phyloP scores from a whole-genome alignment of 1,140 invertebrate species.

The Sminthurides bifidus region DNA sequence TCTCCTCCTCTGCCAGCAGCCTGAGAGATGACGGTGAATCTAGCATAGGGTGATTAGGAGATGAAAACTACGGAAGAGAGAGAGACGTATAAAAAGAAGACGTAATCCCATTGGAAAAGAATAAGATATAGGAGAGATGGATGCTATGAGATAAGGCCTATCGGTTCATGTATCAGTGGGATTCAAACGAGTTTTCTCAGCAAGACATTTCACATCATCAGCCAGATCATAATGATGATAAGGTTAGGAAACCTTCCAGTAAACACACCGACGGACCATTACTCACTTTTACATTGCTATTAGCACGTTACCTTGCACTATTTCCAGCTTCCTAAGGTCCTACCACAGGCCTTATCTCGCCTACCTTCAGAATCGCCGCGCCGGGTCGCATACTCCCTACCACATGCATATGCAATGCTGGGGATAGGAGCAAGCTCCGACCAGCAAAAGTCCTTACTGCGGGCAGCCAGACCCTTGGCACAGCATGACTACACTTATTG shows the following conservation, averaged over 20 bases:
- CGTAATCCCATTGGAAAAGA: background rate
- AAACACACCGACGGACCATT: conserved; percentile 23
- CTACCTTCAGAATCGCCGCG: too few relatives aligned
- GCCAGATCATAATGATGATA: conserved; percentile 21
- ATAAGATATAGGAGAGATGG: conserved; percentile 17
- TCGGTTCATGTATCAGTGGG: conserved; percentile 26
- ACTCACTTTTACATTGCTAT: conserved; percentile 19
- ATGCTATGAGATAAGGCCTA: conserved; percentile 24
- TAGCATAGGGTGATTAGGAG: background rate
- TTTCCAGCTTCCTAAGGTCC: conserved; percentile 1
- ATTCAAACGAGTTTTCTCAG: conserved; percentile 31
- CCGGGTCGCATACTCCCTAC: too few relatives aligned
- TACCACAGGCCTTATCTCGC: too few relatives aligned
- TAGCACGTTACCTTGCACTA: conserved; percentile 28
- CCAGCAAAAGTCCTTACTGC: too few relatives aligned
- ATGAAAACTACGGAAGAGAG: background rate
- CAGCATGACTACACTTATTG: too few relatives aligned
- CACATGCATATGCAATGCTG: too few relatives aligned
- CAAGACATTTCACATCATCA: conserved; percentile 29
- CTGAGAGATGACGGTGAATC: background rate
- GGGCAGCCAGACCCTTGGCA: too few relatives aligned
- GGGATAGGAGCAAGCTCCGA: too few relatives aligned
- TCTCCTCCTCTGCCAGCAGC: too few relatives aligned
- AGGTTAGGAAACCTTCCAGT: conserved; percentile 3
- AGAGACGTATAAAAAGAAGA: conserved; percentile 1